phyloP scores from a whole-genome alignment of 2,797 vertebrate species.

The Hylomyscus alleni region DNA sequence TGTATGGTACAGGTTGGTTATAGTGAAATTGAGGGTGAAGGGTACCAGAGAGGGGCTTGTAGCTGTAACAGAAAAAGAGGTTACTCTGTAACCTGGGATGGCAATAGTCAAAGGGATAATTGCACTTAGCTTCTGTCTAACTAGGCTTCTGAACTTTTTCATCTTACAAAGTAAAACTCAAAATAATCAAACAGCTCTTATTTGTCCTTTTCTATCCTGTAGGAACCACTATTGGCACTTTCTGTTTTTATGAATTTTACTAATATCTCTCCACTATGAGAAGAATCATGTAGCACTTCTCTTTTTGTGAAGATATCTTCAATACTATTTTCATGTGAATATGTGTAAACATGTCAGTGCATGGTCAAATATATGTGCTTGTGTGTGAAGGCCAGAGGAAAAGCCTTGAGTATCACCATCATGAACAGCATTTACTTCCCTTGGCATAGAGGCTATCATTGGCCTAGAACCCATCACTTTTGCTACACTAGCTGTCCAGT shows the following conservation, averaged over 20 bases:
- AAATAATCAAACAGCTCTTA: not conserved
- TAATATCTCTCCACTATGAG: not conserved
- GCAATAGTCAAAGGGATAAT: too few relatives aligned
- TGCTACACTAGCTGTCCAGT: not conserved
- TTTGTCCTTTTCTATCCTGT: not conserved
- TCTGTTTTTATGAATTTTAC: not conserved
- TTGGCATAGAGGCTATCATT: not conserved
- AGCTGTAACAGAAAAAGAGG: not conserved
- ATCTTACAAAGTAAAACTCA: not conserved
- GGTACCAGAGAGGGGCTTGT: not conserved
- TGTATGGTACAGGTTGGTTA: conserved; percentile 84
- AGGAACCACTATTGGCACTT: too few relatives aligned
- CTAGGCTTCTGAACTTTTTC: not conserved
- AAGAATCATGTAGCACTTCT: not conserved
- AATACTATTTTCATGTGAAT: not conserved
- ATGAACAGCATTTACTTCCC: not conserved
- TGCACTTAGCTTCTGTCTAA: not conserved
- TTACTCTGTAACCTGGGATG: not conserved
- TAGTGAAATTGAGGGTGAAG: conserved; percentile 87
- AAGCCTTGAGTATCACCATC: not conserved
- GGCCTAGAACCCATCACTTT: not conserved
- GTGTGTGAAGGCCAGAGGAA: not conserved
- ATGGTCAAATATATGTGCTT: not conserved
- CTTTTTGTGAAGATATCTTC: not conserved
- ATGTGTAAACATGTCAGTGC: not conserved